Evolutionary conservation across 2,113 vertebrate genomes (phyloP).

Genomic region (Nibea coibor): DNA sequence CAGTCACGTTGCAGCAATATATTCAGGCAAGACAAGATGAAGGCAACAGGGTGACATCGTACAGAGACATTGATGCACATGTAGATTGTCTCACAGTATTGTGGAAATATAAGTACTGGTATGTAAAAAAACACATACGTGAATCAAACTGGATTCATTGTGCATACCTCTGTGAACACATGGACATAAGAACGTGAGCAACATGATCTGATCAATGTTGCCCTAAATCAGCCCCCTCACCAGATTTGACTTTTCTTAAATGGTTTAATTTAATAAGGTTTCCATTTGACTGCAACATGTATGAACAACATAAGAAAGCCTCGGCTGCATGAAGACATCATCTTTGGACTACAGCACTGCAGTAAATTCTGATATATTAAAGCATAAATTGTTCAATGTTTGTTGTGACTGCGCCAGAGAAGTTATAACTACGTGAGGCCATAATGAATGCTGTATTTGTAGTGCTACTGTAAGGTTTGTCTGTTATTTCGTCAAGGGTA

Average conservation of each 20-base stretch:
- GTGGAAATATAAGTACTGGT: background rate
- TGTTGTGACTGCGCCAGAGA: background rate
- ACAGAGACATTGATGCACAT: background rate
- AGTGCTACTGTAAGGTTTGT: constrained; percentile 16
- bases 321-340: background rate
- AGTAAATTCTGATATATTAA: constrained; percentile 6
- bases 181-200: background rate
- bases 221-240: background rate
- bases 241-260: background rate
- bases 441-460: constrained; percentile 19
- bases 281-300: background rate
- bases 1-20: background rate
- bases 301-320: background rate
- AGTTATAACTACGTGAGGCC: background rate
- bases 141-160: background rate
- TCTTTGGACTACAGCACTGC: background rate
- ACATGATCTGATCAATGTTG: background rate
- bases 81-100: too few relatives aligned
- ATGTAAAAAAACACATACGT: background rate
- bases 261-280: background rate
- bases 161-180: background rate
- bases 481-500: constrained; percentile 37
- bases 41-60: background rate
- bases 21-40: background rate
- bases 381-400: background rate